Evolutionary conservation across 2,888 invertebrate species (phyloP), one percentile per base, ranked within the genome.

Genomic region (Hirtodrosophila confusa): DNA sequence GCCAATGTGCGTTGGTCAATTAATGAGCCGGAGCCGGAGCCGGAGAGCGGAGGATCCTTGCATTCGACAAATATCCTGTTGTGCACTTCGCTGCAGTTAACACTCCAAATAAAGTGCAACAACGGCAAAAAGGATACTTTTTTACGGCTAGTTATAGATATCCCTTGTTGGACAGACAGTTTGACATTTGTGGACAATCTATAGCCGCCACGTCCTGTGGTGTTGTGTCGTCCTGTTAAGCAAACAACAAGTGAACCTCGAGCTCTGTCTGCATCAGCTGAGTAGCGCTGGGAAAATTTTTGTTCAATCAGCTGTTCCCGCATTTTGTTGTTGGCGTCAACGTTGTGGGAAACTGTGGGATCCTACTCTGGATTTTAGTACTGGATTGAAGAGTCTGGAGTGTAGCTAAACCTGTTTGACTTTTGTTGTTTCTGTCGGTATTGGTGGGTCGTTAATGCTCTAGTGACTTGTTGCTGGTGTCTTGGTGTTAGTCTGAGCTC

Each of bases 91-190:
- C 79, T 70, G 57, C 65, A 77, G 88, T 88, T 88, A 83, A 86
- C 88, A 86, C 86, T 85, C 78, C 69, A 87, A 87, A 67, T 80
- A 83, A 85, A 83, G 87, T 86, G 87, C 80, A 78, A 80, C 60
- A 80, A 71, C 78, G 60, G 77, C 72, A 73, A 71, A 72, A 73
- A 74, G 75, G 77, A 79, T 76, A 76, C 73, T 57, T 29, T 75
- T 79, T 84, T 82, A 84, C 86, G 88, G 79, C 83, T 77, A 85
- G 84, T 85, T 85, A 82, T 58, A 86, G 80, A 82, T 82, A 82
- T 86, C 80, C 80, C 85, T 84, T 69, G 78, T 80, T 65, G 85
- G 67, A 64, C 79, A 68, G 86, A 80, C 87, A 78, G 80, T 65
- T 86, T 83, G 82, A 83, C 82, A 83, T 84, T 86, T 86, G 75